Percentiles rank a stretch among this genome's conserved stretches.
Conservation (phyloP, 2,113 vertebrate genomes). For the Piprites chloris region DNA sequence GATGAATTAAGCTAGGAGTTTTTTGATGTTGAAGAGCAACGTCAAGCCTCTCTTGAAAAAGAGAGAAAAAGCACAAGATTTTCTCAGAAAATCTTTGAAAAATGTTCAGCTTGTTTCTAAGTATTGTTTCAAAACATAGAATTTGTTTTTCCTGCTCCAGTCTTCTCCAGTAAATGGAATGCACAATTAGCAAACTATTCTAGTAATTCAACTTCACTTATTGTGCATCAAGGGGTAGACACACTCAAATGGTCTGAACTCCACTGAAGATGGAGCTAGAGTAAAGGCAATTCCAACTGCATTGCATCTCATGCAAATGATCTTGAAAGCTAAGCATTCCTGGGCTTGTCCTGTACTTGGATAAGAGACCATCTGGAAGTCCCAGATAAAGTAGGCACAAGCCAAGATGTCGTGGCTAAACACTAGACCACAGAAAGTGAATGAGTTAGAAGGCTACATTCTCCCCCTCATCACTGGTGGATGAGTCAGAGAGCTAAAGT, state of each 20-base stretch:
- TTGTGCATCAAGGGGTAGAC: neutral
- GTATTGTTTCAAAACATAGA: neutral
- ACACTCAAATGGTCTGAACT: neutral
- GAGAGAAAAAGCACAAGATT: neutral
- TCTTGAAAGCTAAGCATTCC: neutral
- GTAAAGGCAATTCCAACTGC: slow-evolving; percentile 24
- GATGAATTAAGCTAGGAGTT: neutral
- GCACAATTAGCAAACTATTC: neutral
- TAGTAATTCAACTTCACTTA: neutral
- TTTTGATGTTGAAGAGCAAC: neutral
- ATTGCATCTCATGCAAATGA: slow-evolving; percentile 6
- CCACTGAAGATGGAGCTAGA: slow-evolving; percentile 63
- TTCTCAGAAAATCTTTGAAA: neutral
- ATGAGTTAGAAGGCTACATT: neutral
- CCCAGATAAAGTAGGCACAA: neutral
- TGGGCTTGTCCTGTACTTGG: slow-evolving; percentile 14
- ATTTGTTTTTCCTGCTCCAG: neutral
- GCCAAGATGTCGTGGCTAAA: slow-evolving; percentile 22
- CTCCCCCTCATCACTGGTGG: neutral
- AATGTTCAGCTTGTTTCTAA: neutral
- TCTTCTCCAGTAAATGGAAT: neutral
- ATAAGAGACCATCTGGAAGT: slow-evolving; percentile 37
- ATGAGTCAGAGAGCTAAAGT: slow-evolving; percentile 49
- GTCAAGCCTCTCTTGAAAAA: neutral
- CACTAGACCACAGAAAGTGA: slow-evolving; percentile 44